These are phyloP conservation scores for Cecropterus lyciades DNA, from an alignment of 1,140 invertebrate species.

Conservation along the genomic window DNA sequence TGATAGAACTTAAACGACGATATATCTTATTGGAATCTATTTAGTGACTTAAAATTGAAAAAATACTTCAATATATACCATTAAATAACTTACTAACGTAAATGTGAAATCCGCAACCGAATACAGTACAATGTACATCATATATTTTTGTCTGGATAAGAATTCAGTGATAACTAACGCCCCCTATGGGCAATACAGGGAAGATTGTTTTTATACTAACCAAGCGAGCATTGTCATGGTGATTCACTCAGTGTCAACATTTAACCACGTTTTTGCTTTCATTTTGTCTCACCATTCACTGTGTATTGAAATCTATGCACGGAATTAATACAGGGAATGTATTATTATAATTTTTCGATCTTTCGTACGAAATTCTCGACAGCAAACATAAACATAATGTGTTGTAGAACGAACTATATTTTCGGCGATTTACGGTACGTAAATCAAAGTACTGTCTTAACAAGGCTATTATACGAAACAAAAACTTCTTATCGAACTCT, in stretches of 20 bases:
- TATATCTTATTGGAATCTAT: no score
- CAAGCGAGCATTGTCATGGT: slow-evolving; percentile 73
- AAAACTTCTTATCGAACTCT: slow-evolving; percentile 11
- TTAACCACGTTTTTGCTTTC: slow-evolving; percentile 37
- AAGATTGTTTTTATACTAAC: slow-evolving; percentile 59
- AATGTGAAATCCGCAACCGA: no score
- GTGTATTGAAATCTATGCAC: neutral
- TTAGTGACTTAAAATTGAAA: no score
- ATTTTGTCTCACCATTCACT: slow-evolving; percentile 6
- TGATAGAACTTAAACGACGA: no score
- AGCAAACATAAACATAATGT: neutral
- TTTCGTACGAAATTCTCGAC: neutral
- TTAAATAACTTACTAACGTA: no score
- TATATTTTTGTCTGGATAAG: no score
- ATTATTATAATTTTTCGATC: neutral
- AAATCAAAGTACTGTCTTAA: neutral
- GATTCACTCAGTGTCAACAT: slow-evolving; percentile 69
- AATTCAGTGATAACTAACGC: slow-evolving; percentile 52
- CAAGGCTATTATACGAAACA: neutral
- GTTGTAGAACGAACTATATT: neutral
- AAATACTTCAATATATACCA: no score
- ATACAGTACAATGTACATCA: no score
- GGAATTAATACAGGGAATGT: neutral
- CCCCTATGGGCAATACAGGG: slow-evolving; percentile 58
- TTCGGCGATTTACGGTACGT: slow-evolving; percentile 1